Evolutionary conservation across 2,113 vertebrate species (phyloP).

Genomic region (Parotia lawesii): DNA sequence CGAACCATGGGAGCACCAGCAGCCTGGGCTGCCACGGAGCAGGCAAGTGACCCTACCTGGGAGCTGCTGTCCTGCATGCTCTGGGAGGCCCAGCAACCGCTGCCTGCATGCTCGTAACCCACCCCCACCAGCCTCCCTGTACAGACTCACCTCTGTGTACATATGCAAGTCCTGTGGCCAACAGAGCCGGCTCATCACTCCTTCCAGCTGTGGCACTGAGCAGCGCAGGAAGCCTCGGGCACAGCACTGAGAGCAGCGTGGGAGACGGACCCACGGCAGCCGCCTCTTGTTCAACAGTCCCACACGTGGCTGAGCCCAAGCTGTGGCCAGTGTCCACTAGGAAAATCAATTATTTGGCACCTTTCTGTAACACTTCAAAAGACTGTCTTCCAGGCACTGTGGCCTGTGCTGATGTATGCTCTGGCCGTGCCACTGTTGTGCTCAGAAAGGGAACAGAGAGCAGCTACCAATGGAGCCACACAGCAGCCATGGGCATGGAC

Average conservation of each 20-base stretch:
- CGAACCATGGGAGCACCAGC: fast-evolving
- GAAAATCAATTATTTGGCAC: not conserved
- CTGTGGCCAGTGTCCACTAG: fast-evolving
- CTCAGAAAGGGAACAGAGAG: fast-evolving
- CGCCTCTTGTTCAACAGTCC: not conserved
- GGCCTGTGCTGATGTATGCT: not conserved
- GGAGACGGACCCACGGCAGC: fast-evolving
- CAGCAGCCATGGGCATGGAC: fast-evolving
- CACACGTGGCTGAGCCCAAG: fast-evolving
- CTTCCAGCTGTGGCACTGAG: not conserved
- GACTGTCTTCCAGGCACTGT: not conserved
- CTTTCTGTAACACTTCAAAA: not conserved
- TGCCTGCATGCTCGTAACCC: slow-evolving; percentile 12
- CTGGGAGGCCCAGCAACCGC: not conserved
- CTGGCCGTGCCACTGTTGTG: fast-evolving
- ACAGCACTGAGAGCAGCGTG: not conserved
- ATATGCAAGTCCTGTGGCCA: not conserved
- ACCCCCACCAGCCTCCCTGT: not conserved
- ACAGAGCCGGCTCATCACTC: not conserved
- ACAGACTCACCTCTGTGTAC: not conserved
- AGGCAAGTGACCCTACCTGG: not conserved
- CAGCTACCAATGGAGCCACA: fast-evolving
- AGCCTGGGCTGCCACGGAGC: not conserved
- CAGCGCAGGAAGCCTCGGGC: not conserved
- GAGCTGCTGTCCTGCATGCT: not conserved